These are phyloP conservation scores for Gnathonemus longibarbis DNA, from an alignment of 2,113 vertebrate species.

Conservation along the genomic window DNA sequence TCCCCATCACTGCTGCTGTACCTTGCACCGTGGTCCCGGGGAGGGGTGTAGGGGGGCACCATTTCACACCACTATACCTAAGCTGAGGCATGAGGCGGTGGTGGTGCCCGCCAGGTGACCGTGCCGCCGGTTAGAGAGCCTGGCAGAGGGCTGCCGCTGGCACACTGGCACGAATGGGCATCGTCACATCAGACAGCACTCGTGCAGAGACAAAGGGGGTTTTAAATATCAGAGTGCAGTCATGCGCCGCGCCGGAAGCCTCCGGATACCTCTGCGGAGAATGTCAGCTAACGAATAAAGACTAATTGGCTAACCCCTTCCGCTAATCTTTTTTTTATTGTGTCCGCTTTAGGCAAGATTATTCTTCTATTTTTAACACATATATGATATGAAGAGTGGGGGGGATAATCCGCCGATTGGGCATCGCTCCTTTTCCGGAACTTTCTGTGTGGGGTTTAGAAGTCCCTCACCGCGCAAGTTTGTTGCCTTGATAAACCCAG, in stretches of 20 bases:
- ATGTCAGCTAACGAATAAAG: conserved; percentile 49
- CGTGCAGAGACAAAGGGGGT: conserved; percentile 48
- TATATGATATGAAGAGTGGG: conserved; percentile 25
- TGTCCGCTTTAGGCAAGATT: conserved; percentile 43
- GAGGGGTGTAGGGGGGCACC: too few species aligned
- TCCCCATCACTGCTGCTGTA: not conserved
- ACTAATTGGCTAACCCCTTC: conserved; percentile 55
- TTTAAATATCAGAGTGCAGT: conserved; percentile 52
- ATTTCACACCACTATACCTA: not conserved
- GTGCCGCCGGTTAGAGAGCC: not conserved
- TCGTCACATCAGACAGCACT: conserved; percentile 27
- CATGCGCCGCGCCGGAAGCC: conserved; percentile 37
- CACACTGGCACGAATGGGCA: conserved; percentile 12
- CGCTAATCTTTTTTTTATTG: conserved; percentile 49
- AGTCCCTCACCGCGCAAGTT: not conserved
- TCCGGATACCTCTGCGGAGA: conserved; percentile 51
- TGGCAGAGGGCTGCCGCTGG: conserved; percentile 15
- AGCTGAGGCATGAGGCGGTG: not conserved
- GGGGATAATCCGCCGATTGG: conserved; percentile 1
- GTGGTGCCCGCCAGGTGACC: not conserved
- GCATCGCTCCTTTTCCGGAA: not conserved
- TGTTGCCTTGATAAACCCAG: conserved; percentile 23
- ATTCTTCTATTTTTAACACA: conserved; percentile 45
- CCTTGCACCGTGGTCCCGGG: not conserved
- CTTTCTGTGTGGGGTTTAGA: not conserved